Evolutionary conservation across 1,140 invertebrate species (phyloP), one percentile per base, ranked within the genome.

Genomic region (Drosophila bocki): DNA sequence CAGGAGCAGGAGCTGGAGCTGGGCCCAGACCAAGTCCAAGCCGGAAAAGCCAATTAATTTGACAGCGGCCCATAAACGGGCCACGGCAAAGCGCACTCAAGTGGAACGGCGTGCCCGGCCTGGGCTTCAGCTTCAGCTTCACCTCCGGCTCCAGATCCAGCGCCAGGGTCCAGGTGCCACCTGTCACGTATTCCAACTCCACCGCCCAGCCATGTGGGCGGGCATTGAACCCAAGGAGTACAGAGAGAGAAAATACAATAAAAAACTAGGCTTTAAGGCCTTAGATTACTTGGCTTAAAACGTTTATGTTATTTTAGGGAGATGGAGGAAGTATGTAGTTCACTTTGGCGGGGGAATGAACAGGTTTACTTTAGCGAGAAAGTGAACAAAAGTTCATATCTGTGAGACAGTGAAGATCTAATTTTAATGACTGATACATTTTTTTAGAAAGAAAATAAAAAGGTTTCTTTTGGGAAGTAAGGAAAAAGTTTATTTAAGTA

Each of bases 31-130:
- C 62, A 29, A 50, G 56, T 50, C 57, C 48, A 48, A 44, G 56
- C 64, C 77, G 84, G 84, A 90, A 88, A 88, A 90, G 85, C 84
- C 85, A 88, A 88, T 88, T 88, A 88, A 90, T 88, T 88, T 84
- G 81, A 90, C 80, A 88, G 83, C 77, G 50, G 70, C 35, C 68
- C 80, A 78, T 87, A 80, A 88, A 80, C 84, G 80, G 58, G 62
- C 47, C 60, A 42, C 53, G 53, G 58, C 57, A 42, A 61, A 57
- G 58, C 48, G 80, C 83, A 87, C 72, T 76, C 77, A 78, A 60
- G 83, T 78, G 84, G 68, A 88, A 88, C 56, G 53, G 45, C 33
- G 64, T 51, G 70, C 37, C 59, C 44, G 13, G 45, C 45, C 22
- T 7, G 5, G 13, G 5, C 26, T 15, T 22, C n/a, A 19, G 33